Base-by-base conservation (phyloP, 2,888 invertebrate genomes). In the Agonum fuliginosum region DNA sequence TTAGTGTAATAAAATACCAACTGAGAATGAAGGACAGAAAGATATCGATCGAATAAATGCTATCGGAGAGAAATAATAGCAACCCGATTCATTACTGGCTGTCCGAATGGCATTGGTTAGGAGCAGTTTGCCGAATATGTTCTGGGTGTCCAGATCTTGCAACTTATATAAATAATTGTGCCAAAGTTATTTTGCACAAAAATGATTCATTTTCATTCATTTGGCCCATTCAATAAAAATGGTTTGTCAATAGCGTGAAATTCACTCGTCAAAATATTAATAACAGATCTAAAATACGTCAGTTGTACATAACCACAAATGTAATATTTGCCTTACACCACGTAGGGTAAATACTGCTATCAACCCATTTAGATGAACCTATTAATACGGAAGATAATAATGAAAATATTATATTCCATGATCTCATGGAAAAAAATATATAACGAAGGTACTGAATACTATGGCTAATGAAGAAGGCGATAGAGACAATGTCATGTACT, bases 1-100 rank as follows among this genome's bases (percentile, higher is more conserved):
- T 17, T 34, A 0, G 12, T 54, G 24, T 17, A 41, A 22, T 5
- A 65, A 74, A 43, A 12, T 65, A 24, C 37, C 62, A 10, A 65
- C 17, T n/a, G 43, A 58, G 5, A 24, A 43, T 37, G 74, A 74
- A 27, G 65, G 65, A 4, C 78, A n/a, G n/a, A n/a, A n/a, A 78
- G 46, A 70, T 79, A n/a, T 43, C 78, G 22, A 51, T 78, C 14
- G n/a, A 14, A 3, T 78, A 79, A n/a, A 79, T 79, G 77, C 41
- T 79, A 4, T 79, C 79, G 17, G 78, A 79, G 65, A 48, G 72
- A 22, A 69, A 79, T 4, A 34, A 78, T 62, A 65, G 41, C 10
- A 79, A 71, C 20, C 72, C 79, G 3, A 79, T 79, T 6, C 10
- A n/a, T n/a, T 79, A 78, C 67, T 79, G 79, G 78, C 37, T 79